These are phyloP conservation scores for Pollenia angustigena DNA, from an alignment of 2,888 invertebrate genomes.

Conservation along the genomic window DNA sequence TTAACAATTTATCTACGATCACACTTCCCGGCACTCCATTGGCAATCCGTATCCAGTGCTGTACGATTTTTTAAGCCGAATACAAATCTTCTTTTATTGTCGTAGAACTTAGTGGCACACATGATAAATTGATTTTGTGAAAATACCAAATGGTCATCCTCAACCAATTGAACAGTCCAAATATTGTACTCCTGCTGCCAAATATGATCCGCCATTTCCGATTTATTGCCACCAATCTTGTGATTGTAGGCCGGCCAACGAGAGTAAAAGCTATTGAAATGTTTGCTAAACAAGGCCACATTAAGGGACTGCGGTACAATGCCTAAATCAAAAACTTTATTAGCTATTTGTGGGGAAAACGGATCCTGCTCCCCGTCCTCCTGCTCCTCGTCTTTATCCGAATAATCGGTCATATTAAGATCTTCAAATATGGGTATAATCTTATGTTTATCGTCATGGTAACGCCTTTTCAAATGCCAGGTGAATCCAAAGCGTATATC, in stretches of 20 bases:
- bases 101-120: constrained; percentile 62
- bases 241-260: constrained; percentile 55
- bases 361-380: neutral
- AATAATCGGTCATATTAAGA: neutral
- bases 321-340: neutral
- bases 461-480: constrained; percentile 55
- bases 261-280: constrained; percentile 56
- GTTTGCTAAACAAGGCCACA: constrained; percentile 44
- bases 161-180: constrained; percentile 57
- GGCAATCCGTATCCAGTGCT: constrained; percentile 39
- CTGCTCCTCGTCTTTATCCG: neutral
- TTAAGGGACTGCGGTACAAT: constrained; percentile 17
- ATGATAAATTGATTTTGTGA: constrained; percentile 49
- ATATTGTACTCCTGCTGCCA: constrained; percentile 48
- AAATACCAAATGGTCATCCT: constrained; percentile 62
- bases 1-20: constrained; percentile 37
- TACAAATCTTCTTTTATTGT: constrained; percentile 59
- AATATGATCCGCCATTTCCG: constrained; percentile 19
- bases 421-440: constrained; percentile 50
- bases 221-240: constrained; percentile 60
- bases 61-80: constrained; percentile 57
- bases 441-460: constrained; percentile 29
- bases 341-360: neutral
- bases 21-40: constrained; percentile 64
- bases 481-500: constrained; percentile 63